These are phyloP conservation scores for Atlantisia rogersi DNA, from an alignment of 2,113 vertebrate species.

Conservation along the genomic window DNA sequence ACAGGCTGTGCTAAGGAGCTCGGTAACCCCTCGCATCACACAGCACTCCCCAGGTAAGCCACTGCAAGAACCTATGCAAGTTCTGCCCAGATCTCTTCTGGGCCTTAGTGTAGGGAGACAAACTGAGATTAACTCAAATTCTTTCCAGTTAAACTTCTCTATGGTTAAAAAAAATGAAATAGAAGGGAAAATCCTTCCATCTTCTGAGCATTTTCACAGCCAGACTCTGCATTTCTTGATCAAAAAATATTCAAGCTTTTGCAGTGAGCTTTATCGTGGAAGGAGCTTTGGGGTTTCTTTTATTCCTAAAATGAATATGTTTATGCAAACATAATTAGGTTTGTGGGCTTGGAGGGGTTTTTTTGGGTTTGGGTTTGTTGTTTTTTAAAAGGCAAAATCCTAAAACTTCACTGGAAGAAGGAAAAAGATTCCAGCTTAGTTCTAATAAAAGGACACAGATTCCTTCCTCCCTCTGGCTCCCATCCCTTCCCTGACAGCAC, in stretches of 20 bases:
- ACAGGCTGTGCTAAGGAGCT: not conserved
- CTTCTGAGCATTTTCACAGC: not conserved
- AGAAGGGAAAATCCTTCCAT: fast-evolving
- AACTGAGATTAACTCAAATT: not conserved
- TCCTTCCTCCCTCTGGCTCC: not conserved
- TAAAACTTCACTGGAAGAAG: not conserved
- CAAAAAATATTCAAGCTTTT: not conserved
- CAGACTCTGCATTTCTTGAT: not conserved
- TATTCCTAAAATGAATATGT: not conserved
- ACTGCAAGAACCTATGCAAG: not conserved
- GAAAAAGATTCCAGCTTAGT: not conserved
- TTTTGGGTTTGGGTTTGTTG: not conserved
- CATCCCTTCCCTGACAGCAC: not conserved
- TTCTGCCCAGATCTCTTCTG: not conserved
- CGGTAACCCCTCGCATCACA: not conserved
- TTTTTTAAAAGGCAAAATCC: not conserved
- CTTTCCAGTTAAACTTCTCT: not conserved
- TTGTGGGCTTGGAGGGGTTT: not conserved
- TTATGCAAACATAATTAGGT: not conserved
- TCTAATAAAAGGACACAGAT: not conserved
- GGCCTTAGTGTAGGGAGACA: not conserved
- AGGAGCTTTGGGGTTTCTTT: not conserved
- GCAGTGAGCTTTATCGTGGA: not conserved
- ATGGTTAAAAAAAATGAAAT: not conserved
- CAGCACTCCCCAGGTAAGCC: not conserved